These are phyloP conservation scores for rat (Rattus norvegicus) DNA, from an alignment of 2,113 vertebrate species.

Conservation along the genomic window GRCr8 NC_086025.1:43931001-43931500, in stretches of 20 bases:
- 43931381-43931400: too few species aligned
- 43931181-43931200: background rate
- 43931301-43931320: too few species aligned
- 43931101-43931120: background rate
- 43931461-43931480: too few species aligned
- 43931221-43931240: background rate
- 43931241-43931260: background rate
- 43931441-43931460: too few species aligned
- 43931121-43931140: background rate
- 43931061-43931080: background rate
- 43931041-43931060: background rate
- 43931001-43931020: background rate
- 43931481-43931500: too few species aligned
- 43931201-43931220: background rate
- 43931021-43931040: fast-evolving
- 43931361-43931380: too few species aligned
- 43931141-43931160: background rate
- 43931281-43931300: too few species aligned
- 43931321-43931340: too few species aligned
- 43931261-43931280: background rate
- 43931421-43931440: too few species aligned
- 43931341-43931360: too few species aligned
- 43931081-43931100: slow-evolving; percentile 11
- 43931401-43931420: too few species aligned
- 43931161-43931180: background rate